A percentile compares a stretch with the other conserved stretches of the same genome.
phyloP scores from a whole-genome alignment of 2,888 invertebrate genomes.

The Chorisops tibialis region DNA sequence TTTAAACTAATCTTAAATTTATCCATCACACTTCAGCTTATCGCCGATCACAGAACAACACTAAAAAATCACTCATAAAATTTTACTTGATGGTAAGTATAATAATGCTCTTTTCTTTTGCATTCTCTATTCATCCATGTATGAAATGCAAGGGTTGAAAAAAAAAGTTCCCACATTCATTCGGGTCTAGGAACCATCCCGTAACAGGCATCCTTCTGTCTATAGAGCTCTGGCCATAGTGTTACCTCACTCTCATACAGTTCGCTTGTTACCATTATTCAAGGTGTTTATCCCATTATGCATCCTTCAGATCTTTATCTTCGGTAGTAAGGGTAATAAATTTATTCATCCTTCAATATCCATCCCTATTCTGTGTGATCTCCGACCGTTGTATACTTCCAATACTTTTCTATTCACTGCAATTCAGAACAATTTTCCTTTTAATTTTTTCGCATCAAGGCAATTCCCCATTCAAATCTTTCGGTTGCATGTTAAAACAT shows the following conservation, averaged over 20 bases:
- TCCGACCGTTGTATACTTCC: no score
- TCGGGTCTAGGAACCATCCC: slow-evolving; percentile 39
- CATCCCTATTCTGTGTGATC: neutral
- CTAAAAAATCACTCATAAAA: no score
- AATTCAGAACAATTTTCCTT: no score
- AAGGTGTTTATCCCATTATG: slow-evolving; percentile 45
- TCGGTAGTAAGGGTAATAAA: slow-evolving; percentile 27
- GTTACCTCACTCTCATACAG: neutral
- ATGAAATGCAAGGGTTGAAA: neutral
- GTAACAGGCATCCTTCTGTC: neutral
- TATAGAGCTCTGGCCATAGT: no score
- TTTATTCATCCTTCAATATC: slow-evolving; percentile 21
- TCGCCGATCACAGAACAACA: no score
- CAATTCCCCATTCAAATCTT: no score
- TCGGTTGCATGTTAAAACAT: no score
- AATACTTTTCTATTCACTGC: no score
- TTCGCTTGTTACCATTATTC: slow-evolving; percentile 31
- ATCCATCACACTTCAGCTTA: no score
- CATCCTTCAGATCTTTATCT: slow-evolving; percentile 40
- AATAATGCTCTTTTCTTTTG: neutral
- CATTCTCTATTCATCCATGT: neutral
- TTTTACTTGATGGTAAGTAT: no score
- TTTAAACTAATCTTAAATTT: no score
- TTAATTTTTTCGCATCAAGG: no score
- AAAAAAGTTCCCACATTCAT: slow-evolving; percentile 38